Evolutionary conservation across 23 tunicate genomes (phyloP), one percentile per base, ranked within the genome.

Genomic region (Styela plicata): DNA sequence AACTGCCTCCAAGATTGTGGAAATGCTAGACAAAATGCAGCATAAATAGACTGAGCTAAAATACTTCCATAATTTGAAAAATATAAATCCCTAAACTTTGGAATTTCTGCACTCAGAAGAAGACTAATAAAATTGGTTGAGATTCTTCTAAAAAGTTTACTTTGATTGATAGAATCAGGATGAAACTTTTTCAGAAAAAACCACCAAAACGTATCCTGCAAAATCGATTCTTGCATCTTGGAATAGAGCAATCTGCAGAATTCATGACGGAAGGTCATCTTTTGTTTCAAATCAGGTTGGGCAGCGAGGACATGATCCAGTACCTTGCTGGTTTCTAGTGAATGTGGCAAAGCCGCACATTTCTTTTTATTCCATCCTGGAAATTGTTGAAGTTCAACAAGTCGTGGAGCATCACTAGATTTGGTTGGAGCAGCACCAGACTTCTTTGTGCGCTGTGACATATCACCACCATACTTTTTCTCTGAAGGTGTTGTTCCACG

Each of bases 1-100:
- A 91, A 91, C 86, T 91, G 97, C 36, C 89, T 52, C 91, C 91
- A 91, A 17, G 97, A 91, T 52, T 91, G 97, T 24, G 97, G 97
- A 66, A 91, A 91, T 24, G 97, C 91, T 20, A 87, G 57, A 64
- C 97, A 91, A 79, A 91, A 91, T 0, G 91, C 86, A 34, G 88
- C 61, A 81, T 69, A 44, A 30, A 52, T 33, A 52, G 90, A 80
- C 71, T 86, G 90, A 21, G 90, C 90, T 73, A 86, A 2, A 18
- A 86, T n/a, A 52, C 63, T 70, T 24, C 80, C 85, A 63, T 86
- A 86, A 57, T 27, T 69, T 79, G 74, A 66, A 31, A 87, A 84
- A 63, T 87, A 91, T 24, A 71, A 63, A 71, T 91, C 74, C 35
- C 85, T 75, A 64, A 75, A 87, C 33, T 80, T 73, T 2, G 82